Base-by-base conservation (phyloP, 2,888 invertebrate genomes). In the Ptychoptera albimana region DNA sequence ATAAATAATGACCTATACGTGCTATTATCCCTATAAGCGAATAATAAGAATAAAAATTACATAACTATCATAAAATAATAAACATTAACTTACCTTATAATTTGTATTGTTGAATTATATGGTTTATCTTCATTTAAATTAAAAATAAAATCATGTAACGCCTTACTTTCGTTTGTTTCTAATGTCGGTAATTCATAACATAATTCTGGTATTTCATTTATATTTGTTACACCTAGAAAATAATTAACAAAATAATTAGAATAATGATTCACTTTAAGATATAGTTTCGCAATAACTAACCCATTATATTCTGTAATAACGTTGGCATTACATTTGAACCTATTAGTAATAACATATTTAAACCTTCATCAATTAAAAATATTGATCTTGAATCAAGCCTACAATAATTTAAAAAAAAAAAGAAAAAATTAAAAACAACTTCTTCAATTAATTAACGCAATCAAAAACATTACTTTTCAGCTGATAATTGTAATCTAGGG, bases 21-120 rank as follows among this genome's bases (percentile, higher is more conserved):
- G 53, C 92, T 88, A 67, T 93, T 93, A 62, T 98, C 96, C 65
- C 94, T 93, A 73, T 29, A 69, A 67, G n/a, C n/a, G n/a, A n/a
- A n/a, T n/a, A 47, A 47, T 51, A 39, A 49, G 43, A 49, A 46
- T 43, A 48, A 29, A 29, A 9, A 16, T 37, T 36, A 30, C 29
- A 44, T 10, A 31, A 23, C 8, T 42, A 1, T 16, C 39, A 37
- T 44, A 35, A 30, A 36, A 34, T 34, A 45, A 40, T 45, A 35
- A 42, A 14, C 36, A 9, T 23, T 35, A 41, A 50, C 65, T 64
- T 60, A 88, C 88, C 82, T 82, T 51, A 94, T 74, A 45, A 96
- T 72, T 59, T 85, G 76, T 52, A 96, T 61, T 47, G 83, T 73
- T 8, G 86, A 77, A 41, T 78, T 70, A 57, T 77, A 82, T 1